Conservation (phyloP, 2,797 vertebrate genomes). For the Salarias fasciatus region DNA sequence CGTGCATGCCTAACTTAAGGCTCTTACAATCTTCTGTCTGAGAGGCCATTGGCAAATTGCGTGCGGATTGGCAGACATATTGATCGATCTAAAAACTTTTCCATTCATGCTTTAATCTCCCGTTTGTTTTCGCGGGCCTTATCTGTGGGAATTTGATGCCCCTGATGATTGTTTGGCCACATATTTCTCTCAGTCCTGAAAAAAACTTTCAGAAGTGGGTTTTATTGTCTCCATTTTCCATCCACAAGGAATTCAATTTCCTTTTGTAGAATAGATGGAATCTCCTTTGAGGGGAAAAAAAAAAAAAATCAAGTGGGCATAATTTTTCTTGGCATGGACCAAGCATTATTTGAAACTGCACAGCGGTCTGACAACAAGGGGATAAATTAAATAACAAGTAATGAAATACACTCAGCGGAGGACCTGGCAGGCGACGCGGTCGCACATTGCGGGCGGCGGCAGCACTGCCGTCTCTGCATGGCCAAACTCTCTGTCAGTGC, state of each 20-base stretch:
- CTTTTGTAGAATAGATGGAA: conserved; percentile 10
- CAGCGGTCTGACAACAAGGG: conserved; percentile 32
- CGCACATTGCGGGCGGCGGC: conserved; percentile 48
- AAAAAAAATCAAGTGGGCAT: conserved; percentile 23
- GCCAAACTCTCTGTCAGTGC: conserved; percentile 36
- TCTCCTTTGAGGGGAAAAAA: neutral
- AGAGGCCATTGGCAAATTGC: conserved; percentile 23
- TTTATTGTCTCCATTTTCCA: conserved; percentile 18
- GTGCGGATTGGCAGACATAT: conserved; percentile 58
- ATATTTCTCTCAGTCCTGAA: conserved; percentile 12
- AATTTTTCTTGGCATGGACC: conserved; percentile 26
- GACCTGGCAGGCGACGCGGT: conserved; percentile 42
- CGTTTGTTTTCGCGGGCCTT: conserved; percentile 23
- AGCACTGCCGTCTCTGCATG: conserved; percentile 32
- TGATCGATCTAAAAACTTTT: conserved; percentile 50
- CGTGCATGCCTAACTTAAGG: conserved; percentile 54
- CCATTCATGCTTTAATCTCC: conserved; percentile 40
- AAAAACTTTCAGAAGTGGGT: conserved; percentile 13
- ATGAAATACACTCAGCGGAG: conserved; percentile 49
- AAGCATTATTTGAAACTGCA: conserved; percentile 29
- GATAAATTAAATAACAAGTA: conserved; percentile 50
- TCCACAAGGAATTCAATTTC: conserved; percentile 32
- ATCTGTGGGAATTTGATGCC: conserved; percentile 31
- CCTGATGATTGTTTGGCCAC: conserved; percentile 26
- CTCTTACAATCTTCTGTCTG: conserved; percentile 41